Base-by-base conservation (phyloP, 1,140 invertebrate species). In the Danaus plexippus region DNA sequence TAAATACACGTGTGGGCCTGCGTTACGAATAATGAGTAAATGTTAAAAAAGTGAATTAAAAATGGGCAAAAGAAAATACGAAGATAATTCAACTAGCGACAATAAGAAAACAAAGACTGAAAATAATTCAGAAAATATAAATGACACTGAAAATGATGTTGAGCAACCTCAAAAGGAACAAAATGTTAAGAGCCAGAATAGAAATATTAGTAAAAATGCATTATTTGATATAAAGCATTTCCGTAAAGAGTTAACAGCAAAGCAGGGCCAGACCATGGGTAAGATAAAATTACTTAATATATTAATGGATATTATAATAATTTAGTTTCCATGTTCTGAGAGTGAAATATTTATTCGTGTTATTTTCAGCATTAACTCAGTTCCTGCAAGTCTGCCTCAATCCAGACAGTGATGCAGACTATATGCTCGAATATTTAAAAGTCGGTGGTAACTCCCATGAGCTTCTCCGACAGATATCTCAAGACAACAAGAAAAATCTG, bases 401-500 rank as follows among this genome's bases (percentile, higher is more conserved):
- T 41, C 74, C 84, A 15, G 61, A 88, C 60, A 70, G 81, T 74
- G 64, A 87, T 64, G 71, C 61, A 12, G 89, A 92, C 70, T 88
- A 89, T 47, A 85, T 91, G 50, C 76, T 88, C 10, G 89, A 91
- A 60, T 94, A 92, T 73, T 82, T 94, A n/a, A 87, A 91, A 61
- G 77, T 80, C 58, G 91, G 91, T 18, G 92, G 92, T 0, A 93
- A 88, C 69, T 88, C 91, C 2, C 82, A 91, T 48, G 92, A 94
- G 77, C 87, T 94, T 47, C 66, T 92, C 11, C 80, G 83, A 61
- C 68, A 92, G 71, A 81, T 92, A 48, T 77, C 90, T 67, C 68
- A 87, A 61, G 81, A 91, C 40, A 89, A 89, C 76, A 88, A 89
- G 66, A 91, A 89, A 75, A 89, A 88, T 53, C 54, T 72, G 47